Evolutionary conservation across 2,888 invertebrate genomes (phyloP).

Genomic region (Chymomyza amoena): DNA sequence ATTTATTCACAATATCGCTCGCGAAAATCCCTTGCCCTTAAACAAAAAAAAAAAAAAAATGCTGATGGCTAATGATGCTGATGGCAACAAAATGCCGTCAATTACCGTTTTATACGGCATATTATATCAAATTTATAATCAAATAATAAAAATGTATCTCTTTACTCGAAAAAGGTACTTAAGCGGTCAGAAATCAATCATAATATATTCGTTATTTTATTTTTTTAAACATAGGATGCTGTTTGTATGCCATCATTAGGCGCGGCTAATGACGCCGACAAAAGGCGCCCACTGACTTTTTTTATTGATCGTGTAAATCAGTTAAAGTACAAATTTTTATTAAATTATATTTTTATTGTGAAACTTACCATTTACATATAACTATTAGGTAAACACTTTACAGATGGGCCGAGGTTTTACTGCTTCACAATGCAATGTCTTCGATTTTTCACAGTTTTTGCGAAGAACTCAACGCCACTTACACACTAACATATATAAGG

Average conservation of each 20-base stretch:
- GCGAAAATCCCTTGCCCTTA: no score
- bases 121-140: no score
- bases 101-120: constrained; percentile 43
- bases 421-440: constrained; percentile 63
- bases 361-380: constrained; percentile 54
- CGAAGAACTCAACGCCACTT: constrained; percentile 28
- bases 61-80: constrained; percentile 7
- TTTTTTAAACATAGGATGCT: background rate
- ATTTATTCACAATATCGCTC: no score
- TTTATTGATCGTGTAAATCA: background rate
- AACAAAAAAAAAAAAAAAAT: no score
- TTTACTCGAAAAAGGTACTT: no score
- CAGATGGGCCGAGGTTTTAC: constrained; percentile 27
- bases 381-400: constrained; percentile 20
- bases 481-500: background rate
- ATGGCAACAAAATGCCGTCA: constrained; percentile 58
- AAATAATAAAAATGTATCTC: no score
- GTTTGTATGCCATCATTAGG: background rate
- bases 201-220: background rate
- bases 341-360: background rate
- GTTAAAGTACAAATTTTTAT: background rate
- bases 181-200: background rate
- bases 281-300: constrained; percentile 7
- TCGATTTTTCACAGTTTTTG: constrained; percentile 60
- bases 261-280: constrained; percentile 32